A percentile compares a stretch with the other conserved stretches of the same genome.
Conservation (phyloP, 2,888 invertebrate species). For the Aspidiotus destructor region DNA sequence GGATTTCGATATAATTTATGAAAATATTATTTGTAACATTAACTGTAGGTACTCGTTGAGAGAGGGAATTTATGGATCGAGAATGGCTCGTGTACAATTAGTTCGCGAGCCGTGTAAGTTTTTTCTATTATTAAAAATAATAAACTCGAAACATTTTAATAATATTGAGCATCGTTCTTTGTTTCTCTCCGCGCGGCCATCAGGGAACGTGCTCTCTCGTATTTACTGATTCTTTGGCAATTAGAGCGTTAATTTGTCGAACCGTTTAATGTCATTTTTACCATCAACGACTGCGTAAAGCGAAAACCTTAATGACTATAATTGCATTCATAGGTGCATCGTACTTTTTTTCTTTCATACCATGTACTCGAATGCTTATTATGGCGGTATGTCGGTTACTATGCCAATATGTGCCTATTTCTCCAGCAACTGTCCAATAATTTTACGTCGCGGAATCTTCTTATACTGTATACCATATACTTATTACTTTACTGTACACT, state of each 20-base stretch:
- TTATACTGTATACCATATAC: background rate
- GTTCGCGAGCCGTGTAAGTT: background rate
- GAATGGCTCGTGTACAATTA: background rate
- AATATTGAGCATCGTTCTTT: background rate
- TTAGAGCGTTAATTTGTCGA: conserved; percentile 27
- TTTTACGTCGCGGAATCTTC: background rate
- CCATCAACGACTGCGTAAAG: background rate
- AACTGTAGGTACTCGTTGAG: background rate
- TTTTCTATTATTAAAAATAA: background rate
- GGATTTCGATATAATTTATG: background rate
- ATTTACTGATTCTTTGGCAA: conserved; percentile 13
- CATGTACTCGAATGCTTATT: conserved; percentile 1
- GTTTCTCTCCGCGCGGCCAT: no score
- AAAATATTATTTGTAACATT: background rate
- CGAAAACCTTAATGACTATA: conserved; percentile 17
- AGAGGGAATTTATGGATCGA: background rate
- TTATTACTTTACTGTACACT: background rate
- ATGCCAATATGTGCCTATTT: conserved; percentile 20
- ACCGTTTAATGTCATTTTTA: conserved; percentile 10
- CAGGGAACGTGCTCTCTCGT: background rate
- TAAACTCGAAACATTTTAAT: conserved; percentile 1
- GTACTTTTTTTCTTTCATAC: background rate
- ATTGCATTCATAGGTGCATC: conserved; percentile 26
- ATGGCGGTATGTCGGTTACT: conserved; percentile 25
- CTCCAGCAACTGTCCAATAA: background rate